These are phyloP conservation scores for Harpalus rufipes DNA, from an alignment of 2,888 invertebrate genomes.

Conservation along the genomic window DNA sequence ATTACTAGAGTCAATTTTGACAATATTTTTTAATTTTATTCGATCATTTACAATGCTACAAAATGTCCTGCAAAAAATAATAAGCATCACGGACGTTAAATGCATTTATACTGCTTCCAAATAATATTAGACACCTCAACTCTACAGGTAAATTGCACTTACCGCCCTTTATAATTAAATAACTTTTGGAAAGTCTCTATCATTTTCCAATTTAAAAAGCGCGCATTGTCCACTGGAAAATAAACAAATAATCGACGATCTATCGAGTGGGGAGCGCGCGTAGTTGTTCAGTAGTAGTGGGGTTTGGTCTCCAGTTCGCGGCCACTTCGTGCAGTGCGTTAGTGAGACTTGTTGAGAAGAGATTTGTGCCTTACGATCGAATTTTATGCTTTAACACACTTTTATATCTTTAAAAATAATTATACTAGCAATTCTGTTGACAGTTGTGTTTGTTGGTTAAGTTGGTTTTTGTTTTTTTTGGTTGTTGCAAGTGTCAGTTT, in stretches of 20 bases:
- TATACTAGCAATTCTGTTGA: not conserved
- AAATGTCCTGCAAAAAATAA: too few species aligned
- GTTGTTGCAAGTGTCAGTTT: not conserved
- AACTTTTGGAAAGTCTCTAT: not conserved
- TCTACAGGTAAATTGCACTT: too few species aligned
- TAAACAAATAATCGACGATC: not conserved
- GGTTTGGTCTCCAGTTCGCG: not conserved
- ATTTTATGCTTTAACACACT: not conserved
- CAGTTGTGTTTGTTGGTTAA: not conserved
- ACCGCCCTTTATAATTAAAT: too few species aligned
- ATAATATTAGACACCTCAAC: too few species aligned
- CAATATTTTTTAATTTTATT: too few species aligned
- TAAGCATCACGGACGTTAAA: too few species aligned
- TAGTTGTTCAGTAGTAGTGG: not conserved
- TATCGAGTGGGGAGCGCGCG: not conserved
- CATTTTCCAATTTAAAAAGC: not conserved
- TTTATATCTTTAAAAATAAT: not conserved
- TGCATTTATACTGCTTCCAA: too few species aligned
- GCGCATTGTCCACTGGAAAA: slow-evolving; percentile 4
- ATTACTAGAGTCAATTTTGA: too few species aligned
- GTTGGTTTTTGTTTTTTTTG: slow-evolving; percentile 4
- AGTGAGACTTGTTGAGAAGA: not conserved
- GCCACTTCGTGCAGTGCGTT: not conserved
- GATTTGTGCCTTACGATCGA: not conserved
- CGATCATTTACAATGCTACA: too few species aligned